Base-by-base conservation (phyloP, 1,140 invertebrate genomes). In the Oedothorax gibbosus region DNA sequence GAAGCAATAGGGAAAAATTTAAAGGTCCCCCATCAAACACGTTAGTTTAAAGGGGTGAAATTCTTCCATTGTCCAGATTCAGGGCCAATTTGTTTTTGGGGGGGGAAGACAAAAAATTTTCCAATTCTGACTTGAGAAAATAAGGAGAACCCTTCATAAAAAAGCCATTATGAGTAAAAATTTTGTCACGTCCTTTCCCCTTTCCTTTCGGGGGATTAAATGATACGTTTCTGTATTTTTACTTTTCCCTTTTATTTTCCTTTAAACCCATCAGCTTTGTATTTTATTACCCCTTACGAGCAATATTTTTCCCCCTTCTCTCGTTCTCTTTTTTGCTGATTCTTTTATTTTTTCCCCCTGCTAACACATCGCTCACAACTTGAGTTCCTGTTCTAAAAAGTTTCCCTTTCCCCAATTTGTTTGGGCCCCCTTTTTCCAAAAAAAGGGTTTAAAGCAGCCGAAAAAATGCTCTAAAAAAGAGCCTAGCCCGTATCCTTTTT, bases 41-140 rank as follows among this genome's bases (percentile, higher is more conserved):
- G 9, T 54, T 83, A 1, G 80, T 50, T 8, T n/a, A n/a, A 83
- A 14, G 0, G 56, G 80, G 51, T 83, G 68, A 65, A 64, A 83
- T 72, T 83, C 21, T 53, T 21, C 68, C 69, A 83, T 11, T 83
- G 35, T 50, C 68, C 80, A 8, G 18, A 18, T 83, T 72, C 20
- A 5, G 72, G 62, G 21, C 8, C 80, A 12, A 60, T 83, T 73
- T 73, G 69, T 3, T 54, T 83, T 14, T n/a, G n/a, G n/a, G n/a
- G 49, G 7, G 14, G 80, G 69, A 11, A 83, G 11, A 11, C 51
- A 20, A 83, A 82, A 10, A 82, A 20, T n/a, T n/a, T 66, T 82
- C 69, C 68, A 83, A 83, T 73, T 83, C 80, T 11, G 80, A 83
- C 21, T 83, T 83, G 2, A 73, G 68, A 64, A 54, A 83, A 14